A percentile compares a stretch with the other conserved stretches of the same genome.
Conservation (phyloP, 2,888 invertebrate genomes). For the Parnassius mnemosyne region DNA sequence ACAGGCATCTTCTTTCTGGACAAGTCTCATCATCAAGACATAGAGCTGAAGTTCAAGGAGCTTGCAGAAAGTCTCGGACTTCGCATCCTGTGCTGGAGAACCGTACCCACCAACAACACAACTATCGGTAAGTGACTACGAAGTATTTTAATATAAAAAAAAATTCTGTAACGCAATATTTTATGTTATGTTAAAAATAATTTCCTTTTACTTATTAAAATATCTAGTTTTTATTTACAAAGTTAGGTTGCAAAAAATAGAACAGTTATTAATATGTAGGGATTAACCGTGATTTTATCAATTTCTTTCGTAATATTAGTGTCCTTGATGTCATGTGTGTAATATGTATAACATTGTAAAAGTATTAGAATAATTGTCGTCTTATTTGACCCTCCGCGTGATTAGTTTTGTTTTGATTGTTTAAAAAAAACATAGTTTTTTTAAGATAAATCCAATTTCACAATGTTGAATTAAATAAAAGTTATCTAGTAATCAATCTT, state of each 20-base stretch:
- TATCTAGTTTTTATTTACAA: background rate
- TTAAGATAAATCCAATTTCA: constrained; percentile 11
- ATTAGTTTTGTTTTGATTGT: background rate
- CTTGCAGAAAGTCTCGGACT: constrained; percentile 90
- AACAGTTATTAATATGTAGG: no score
- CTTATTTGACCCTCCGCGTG: background rate
- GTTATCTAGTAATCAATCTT: no score
- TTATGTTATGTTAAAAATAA: no score
- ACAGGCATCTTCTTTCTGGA: constrained; percentile 98
- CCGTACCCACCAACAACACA: constrained; percentile 92
- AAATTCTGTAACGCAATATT: no score
- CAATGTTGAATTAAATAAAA: constrained; percentile 1
- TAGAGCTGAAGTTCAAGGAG: constrained; percentile 89
- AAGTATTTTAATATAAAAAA: background rate
- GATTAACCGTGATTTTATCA: background rate
- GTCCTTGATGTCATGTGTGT: background rate
- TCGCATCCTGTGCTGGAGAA: constrained; percentile 95
- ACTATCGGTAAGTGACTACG: constrained; percentile 85
- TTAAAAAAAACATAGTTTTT: background rate
- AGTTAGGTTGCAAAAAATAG: background rate
- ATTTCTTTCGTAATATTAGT: background rate
- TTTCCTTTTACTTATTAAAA: no score
- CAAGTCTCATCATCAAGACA: constrained; percentile 87
- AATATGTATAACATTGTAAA: constrained; percentile 1
- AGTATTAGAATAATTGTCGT: background rate